Percentiles rank a stretch among this genome's conserved stretches.
Evolutionary conservation across 2,797 vertebrate species (phyloP).

Genomic region (Brachyalestes nurse): DNA sequence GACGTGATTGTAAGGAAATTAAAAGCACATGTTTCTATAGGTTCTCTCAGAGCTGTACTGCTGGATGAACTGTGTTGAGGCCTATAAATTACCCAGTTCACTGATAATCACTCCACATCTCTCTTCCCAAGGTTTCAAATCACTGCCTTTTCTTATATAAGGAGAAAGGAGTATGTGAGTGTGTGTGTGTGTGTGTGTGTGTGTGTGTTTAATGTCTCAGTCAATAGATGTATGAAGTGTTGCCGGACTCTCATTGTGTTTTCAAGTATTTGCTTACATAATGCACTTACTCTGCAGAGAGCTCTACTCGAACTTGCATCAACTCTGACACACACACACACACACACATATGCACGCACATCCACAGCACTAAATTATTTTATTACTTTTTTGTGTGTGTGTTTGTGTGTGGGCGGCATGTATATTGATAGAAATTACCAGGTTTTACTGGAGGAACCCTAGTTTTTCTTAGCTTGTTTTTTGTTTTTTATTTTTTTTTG

Average conservation of each 20-base stretch:
- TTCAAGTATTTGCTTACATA: constrained; percentile 43
- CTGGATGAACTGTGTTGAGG: background rate
- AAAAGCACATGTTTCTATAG: background rate
- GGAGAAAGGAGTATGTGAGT: background rate
- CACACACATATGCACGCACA: too few relatives aligned
- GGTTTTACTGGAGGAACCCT: too few relatives aligned
- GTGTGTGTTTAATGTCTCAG: constrained; percentile 22
- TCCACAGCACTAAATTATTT: background rate
- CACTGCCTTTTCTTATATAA: constrained; percentile 15
- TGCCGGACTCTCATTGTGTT: constrained; percentile 20
- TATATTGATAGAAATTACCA: too few relatives aligned
- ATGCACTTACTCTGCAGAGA: constrained; percentile 30
- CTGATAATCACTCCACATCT: background rate
- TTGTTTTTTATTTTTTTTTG: too few relatives aligned
- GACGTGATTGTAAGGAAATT: constrained; percentile 1
- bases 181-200: background rate
- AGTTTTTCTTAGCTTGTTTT: too few relatives aligned
- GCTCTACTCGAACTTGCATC: constrained; percentile 36
- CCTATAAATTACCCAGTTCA: background rate
- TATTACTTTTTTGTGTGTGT: background rate
- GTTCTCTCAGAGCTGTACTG: background rate
- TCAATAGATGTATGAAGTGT: constrained; percentile 26
- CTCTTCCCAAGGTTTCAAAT: background rate
- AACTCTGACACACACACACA: background rate
- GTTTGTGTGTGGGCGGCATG: background rate